phyloP scores from a whole-genome alignment of 2,113 vertebrate species.

The Synchiropus splendidus region DNA sequence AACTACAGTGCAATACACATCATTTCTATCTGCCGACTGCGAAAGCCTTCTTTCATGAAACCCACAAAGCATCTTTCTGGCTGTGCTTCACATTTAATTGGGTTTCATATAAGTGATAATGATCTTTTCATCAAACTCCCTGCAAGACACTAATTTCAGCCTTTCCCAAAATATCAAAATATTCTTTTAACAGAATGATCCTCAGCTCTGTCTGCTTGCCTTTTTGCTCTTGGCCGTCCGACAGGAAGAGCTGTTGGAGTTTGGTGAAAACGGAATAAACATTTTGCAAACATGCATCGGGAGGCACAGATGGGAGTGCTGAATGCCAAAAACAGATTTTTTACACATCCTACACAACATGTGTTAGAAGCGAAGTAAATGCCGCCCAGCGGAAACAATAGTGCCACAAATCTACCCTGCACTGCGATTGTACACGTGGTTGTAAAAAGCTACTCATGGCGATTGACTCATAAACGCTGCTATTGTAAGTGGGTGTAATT shows the following conservation, averaged over 20 bases:
- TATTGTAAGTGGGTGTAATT: constrained; percentile 25
- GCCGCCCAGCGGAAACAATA: neutral
- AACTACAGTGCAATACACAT: too few species aligned
- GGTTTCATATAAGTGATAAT: neutral
- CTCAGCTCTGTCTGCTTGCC: neutral
- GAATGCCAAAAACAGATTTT: constrained; percentile 7
- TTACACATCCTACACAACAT: constrained; percentile 1
- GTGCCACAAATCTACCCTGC: too few species aligned
- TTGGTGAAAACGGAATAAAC: constrained; percentile 20
- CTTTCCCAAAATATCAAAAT: constrained; percentile 10
- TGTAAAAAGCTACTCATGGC: constrained; percentile 22
- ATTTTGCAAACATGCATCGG: constrained; percentile 9
- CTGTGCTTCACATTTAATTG: constrained; percentile 7
- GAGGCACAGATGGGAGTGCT: constrained; percentile 7
- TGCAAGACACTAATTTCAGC: neutral
- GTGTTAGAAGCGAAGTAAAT: constrained; percentile 19
- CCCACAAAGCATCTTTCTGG: constrained; percentile 1
- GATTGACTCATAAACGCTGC: constrained; percentile 26
- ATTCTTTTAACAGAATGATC: constrained; percentile 7
- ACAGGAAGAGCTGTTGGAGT: constrained; percentile 11
- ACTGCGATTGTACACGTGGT: constrained; percentile 10
- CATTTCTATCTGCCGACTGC: neutral
- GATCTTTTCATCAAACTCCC: constrained; percentile 2
- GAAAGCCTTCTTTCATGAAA: neutral
- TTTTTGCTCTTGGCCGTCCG: constrained; percentile 8